Evolutionary conservation across 2,888 invertebrate species (phyloP).

Genomic region (Caenorhabditis afra): DNA sequence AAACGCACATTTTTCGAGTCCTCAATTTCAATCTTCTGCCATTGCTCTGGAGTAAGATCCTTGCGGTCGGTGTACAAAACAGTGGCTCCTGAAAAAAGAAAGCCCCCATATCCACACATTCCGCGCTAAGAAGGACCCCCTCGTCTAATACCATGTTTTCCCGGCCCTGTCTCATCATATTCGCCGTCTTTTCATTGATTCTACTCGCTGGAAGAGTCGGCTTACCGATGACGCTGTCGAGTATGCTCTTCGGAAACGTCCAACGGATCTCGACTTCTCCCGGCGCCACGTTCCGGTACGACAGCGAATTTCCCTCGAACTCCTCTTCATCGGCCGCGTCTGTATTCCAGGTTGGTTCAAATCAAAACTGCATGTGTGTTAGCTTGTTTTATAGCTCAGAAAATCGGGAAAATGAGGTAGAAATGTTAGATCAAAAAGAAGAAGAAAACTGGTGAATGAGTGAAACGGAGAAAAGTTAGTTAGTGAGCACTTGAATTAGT

Average conservation of each 20-base stretch:
- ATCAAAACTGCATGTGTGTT: neutral
- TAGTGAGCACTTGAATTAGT: slow-evolving; percentile 2
- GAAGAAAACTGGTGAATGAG: neutral
- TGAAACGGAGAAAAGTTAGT: too few species aligned
- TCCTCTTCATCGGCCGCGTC: slow-evolving; percentile 47
- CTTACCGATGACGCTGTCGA: slow-evolving; percentile 70
- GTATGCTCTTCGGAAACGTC: slow-evolving; percentile 72
- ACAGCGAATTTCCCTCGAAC: slow-evolving; percentile 70
- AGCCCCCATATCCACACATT: neutral
- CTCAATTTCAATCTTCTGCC: slow-evolving; percentile 67
- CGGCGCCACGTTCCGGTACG: slow-evolving; percentile 73
- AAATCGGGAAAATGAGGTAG: slow-evolving; percentile 32
- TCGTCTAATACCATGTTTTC: slow-evolving; percentile 35
- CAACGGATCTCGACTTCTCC: slow-evolving; percentile 74
- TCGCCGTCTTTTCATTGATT: too few species aligned
- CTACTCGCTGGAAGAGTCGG: neutral
- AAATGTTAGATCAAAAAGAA: slow-evolving; percentile 13
- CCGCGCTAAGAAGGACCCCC: slow-evolving; percentile 4
- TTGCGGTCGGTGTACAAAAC: slow-evolving; percentile 72
- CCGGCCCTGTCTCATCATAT: neutral
- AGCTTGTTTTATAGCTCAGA: neutral
- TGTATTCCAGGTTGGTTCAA: slow-evolving; percentile 35
- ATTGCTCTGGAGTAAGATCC: slow-evolving; percentile 67
- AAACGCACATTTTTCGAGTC: slow-evolving; percentile 67
- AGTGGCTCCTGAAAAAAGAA: slow-evolving; percentile 69